phyloP scores from a whole-genome alignment of 2,888 invertebrate species.

The Apocheima hispidaria region DNA sequence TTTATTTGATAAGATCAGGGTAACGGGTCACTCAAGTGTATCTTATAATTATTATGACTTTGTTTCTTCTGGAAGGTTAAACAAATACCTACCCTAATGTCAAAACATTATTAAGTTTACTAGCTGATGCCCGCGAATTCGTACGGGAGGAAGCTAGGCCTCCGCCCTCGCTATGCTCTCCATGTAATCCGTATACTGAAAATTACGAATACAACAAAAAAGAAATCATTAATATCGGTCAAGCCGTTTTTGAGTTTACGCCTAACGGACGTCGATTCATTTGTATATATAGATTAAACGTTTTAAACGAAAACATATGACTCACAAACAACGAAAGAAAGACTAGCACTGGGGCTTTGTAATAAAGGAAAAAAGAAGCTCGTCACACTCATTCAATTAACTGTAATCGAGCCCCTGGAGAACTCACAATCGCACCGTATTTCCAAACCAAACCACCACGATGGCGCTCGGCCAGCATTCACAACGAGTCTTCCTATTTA shows the following conservation, averaged over 20 bases:
- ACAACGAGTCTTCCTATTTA: constrained; percentile 72
- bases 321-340: too few relatives aligned
- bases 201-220: too few relatives aligned
- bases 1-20: constrained; percentile 15
- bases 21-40: constrained; percentile 8
- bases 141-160: too few relatives aligned
- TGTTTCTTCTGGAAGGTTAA: constrained; percentile 6
- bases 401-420: constrained; percentile 62
- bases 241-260: too few relatives aligned
- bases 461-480: constrained; percentile 70
- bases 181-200: too few relatives aligned
- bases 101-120: too few relatives aligned
- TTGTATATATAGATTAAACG: too few relatives aligned
- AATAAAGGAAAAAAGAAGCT: background rate
- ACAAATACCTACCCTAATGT: background rate
- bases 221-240: too few relatives aligned
- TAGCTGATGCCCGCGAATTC: too few relatives aligned
- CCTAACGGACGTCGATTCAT: too few relatives aligned
- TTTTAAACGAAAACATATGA: background rate
- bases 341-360: too few relatives aligned
- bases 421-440: constrained; percentile 65
- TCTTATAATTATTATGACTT: constrained; percentile 2
- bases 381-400: constrained; percentile 57
- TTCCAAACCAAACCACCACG: constrained; percentile 30
- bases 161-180: too few relatives aligned